These are phyloP conservation scores for Pristionchus entomophagus DNA, from an alignment of 2,888 invertebrate species.

Conservation along the genomic window DNA sequence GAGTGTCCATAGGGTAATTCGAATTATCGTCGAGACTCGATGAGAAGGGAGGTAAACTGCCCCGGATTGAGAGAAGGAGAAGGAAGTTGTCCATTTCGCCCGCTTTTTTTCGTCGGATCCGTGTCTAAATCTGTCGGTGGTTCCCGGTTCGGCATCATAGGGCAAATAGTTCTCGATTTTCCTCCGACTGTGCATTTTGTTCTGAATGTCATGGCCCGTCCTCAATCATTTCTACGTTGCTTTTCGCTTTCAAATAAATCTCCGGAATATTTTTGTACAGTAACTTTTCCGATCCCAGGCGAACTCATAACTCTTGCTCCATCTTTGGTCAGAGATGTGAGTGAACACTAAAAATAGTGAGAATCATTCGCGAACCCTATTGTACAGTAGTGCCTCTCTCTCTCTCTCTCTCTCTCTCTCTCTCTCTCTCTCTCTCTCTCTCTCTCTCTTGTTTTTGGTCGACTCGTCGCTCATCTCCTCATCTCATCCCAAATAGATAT, in stretches of 20 bases:
- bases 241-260: too few relatives aligned
- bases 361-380: too few relatives aligned
- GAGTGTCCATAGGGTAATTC: conserved; percentile 34
- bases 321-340: too few relatives aligned
- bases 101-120: background rate
- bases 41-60: conserved; percentile 15
- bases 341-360: too few relatives aligned
- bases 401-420: too few relatives aligned
- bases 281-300: too few relatives aligned
- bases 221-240: too few relatives aligned
- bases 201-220: too few relatives aligned
- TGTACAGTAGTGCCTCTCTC: too few relatives aligned
- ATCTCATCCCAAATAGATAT: conserved; percentile 39
- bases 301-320: too few relatives aligned
- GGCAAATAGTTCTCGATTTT: background rate
- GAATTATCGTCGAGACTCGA: conserved; percentile 8
- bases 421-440: background rate
- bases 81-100: conserved; percentile 18
- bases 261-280: too few relatives aligned
- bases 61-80: background rate
- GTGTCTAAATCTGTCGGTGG: background rate
- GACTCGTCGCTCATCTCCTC: background rate
- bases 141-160: background rate
- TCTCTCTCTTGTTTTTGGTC: conserved; percentile 14
- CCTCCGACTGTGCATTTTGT: too few relatives aligned